Conservation (phyloP, 2,797 vertebrate species). For the Coracias cyanogaster region DNA sequence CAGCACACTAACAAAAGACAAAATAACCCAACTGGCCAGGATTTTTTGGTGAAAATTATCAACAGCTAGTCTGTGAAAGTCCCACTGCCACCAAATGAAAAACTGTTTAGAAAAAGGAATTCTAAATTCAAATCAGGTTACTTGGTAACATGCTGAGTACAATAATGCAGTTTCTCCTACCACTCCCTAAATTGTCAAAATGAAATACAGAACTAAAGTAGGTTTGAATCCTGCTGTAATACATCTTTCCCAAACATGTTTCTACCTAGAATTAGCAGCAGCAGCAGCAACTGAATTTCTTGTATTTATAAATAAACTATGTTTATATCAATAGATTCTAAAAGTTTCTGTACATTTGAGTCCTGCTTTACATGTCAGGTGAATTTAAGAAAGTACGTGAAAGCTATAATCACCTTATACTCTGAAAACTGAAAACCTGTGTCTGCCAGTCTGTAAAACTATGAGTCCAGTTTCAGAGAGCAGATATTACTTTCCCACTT, state of each 20-base stretch:
- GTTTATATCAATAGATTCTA: not conserved
- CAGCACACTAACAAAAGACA: not conserved
- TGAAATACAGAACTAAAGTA: not conserved
- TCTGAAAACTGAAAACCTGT: not conserved
- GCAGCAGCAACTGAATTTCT: not conserved
- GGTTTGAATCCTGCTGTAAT: not conserved
- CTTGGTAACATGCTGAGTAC: not conserved
- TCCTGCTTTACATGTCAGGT: not conserved
- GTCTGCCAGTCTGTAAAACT: not conserved
- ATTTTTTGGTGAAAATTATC: not conserved
- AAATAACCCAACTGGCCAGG: fast-evolving
- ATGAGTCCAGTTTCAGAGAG: not conserved
- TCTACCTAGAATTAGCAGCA: not conserved
- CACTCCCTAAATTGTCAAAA: not conserved
- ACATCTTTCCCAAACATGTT: not conserved
- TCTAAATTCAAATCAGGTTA: not conserved
- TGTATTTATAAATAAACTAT: not conserved
- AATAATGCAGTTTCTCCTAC: not conserved
- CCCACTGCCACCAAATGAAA: not conserved
- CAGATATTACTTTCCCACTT: not conserved
- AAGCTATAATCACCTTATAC: not conserved
- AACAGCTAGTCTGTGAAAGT: not conserved
- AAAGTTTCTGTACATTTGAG: not conserved
- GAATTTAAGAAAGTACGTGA: not conserved
- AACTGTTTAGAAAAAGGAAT: not conserved